phyloP scores from a whole-genome alignment of 2,888 invertebrate genomes.

The Polydrusus pterygomalis region DNA sequence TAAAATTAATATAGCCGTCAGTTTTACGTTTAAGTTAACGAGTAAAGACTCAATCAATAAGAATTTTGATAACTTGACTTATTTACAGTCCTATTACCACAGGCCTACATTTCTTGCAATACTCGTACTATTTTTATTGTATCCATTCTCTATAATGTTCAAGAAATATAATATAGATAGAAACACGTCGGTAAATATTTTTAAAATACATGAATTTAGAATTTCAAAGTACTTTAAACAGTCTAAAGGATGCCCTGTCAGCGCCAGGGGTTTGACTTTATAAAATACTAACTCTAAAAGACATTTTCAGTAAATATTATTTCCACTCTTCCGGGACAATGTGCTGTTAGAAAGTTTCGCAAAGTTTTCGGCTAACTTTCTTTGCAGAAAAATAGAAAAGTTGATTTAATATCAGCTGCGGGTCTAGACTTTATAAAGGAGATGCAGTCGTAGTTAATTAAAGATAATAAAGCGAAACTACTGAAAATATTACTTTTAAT shows the following conservation, averaged over 20 bases:
- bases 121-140: background rate
- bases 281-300: slow-evolving; percentile 29
- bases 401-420: slow-evolving; percentile 44
- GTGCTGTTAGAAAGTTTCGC: slow-evolving; percentile 30
- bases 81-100: too few species aligned
- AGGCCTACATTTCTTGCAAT: too few species aligned
- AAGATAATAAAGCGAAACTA: slow-evolving; percentile 16
- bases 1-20: too few species aligned
- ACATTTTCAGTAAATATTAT: slow-evolving; percentile 44
- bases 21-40: too few species aligned
- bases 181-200: background rate
- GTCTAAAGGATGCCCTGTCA: slow-evolving; percentile 14
- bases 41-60: too few species aligned
- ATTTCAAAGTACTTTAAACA: slow-evolving; percentile 2
- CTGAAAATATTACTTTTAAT: slow-evolving; percentile 2
- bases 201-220: background rate
- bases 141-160: too few species aligned
- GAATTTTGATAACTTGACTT: too few species aligned
- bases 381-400: slow-evolving; percentile 47
- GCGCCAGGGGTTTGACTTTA: slow-evolving; percentile 19
- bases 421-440: slow-evolving; percentile 21
- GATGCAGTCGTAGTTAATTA: slow-evolving; percentile 13
- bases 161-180: background rate
- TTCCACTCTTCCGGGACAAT: slow-evolving; percentile 41
- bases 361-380: slow-evolving; percentile 38